Conservation (phyloP, 2,888 invertebrate genomes). For the Hirtodrosophila histrioides region DNA sequence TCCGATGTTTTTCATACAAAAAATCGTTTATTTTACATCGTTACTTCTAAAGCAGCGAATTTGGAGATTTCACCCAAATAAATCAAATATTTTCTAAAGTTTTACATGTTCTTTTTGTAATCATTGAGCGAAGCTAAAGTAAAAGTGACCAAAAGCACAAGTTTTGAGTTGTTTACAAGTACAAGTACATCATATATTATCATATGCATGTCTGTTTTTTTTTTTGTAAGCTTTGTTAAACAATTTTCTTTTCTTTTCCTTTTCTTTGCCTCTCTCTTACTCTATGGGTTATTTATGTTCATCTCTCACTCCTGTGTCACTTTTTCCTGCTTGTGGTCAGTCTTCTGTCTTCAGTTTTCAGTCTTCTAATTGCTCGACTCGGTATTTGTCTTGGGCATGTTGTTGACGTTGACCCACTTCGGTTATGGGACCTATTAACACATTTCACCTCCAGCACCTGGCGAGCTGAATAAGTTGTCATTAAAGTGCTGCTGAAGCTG, state of each 20-base stretch:
- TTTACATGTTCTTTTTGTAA: too few species aligned
- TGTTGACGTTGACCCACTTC: constrained; percentile 72
- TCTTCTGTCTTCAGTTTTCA: not conserved
- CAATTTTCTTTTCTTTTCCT: not conserved
- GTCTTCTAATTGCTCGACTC: constrained; percentile 43
- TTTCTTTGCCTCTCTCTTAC: not conserved
- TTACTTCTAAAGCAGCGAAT: too few species aligned
- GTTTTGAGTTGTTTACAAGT: too few species aligned
- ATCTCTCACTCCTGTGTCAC: not conserved
- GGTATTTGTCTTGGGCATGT: constrained; percentile 60
- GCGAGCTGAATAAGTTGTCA: constrained; percentile 57
- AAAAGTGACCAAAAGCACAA: too few species aligned
- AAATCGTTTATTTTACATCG: too few species aligned
- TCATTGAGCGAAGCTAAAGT: too few species aligned
- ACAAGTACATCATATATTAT: too few species aligned
- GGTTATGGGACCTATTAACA: constrained; percentile 75
- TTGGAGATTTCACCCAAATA: too few species aligned
- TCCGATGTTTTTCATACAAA: too few species aligned
- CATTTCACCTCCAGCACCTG: constrained; percentile 64
- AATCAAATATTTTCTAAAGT: too few species aligned
- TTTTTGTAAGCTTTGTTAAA: too few species aligned
- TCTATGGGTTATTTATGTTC: not conserved
- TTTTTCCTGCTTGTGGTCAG: constrained; percentile 10
- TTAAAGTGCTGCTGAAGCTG: constrained; percentile 40
- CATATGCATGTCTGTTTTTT: too few species aligned